Evolutionary conservation across 2,888 invertebrate species (phyloP), one percentile per base, ranked within the genome.

Genomic region (Leptura quadrifasciata): DNA sequence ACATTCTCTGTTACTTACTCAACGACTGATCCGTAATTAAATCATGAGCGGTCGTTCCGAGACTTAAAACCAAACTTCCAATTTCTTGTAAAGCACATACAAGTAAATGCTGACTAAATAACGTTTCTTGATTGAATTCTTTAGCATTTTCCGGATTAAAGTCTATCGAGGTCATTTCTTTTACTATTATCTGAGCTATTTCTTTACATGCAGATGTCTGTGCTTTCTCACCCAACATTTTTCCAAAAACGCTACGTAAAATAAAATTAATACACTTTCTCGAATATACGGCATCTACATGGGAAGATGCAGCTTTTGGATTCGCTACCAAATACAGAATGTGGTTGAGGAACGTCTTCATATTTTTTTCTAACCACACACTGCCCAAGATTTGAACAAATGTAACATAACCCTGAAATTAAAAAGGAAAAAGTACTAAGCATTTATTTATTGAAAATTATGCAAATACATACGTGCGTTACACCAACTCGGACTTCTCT

Each of bases 251-350:
- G 78, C 96, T 95, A 65, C 98, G 93, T 72, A 99, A 91, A 81
- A 99, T 97, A 88, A 98, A 99, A 88, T 96, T 96, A 77, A 99
- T 96, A 88, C 99, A 99, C 90, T 98, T 98, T 82, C 99, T 93
- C 0, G 98, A 98, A 88, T 98, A 98, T 1, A 99, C 98, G 15
- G 98, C 98, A 89, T 99, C 98, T 0, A 98, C 98, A 87, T 99
- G 99, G 0, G 97, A 97, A 15, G 96, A 96, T 0, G 97, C 97
- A 0, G 98, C 97, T 89, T 97, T 97, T 0, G 98, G 98, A 90
- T 97, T 98, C 0, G 97, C 97, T 21, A 98, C 97, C 80, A 99
- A 90, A 85, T 98, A 97, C 67, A 99, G 90, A 4, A 99, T 93
- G 88, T 99, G 98, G 10, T 93, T 93, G n/a, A 98, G 90, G 84